These are phyloP conservation scores for Nemotelus nigrinus DNA, from an alignment of 2,888 invertebrate species.

Conservation along the genomic window DNA sequence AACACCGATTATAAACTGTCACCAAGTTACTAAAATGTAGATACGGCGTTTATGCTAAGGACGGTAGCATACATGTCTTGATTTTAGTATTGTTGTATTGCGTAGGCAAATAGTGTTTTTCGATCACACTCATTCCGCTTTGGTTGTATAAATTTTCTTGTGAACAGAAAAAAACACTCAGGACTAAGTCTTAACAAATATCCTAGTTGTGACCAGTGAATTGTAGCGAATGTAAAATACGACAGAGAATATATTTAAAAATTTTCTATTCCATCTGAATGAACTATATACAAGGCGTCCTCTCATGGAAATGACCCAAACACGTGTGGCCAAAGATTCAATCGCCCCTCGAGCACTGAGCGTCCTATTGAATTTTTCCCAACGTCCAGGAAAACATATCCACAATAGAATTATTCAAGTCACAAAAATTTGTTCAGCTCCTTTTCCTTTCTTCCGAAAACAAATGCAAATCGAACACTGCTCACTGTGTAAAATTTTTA, in stretches of 20 bases:
- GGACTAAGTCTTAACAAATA: background rate
- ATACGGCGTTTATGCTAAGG: too few species aligned
- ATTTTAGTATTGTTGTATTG: too few species aligned
- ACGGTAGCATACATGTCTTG: too few species aligned
- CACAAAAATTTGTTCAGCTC: background rate
- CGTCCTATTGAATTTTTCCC: background rate
- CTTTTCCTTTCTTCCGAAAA: background rate
- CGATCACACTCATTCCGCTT: too few species aligned
- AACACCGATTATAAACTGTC: too few species aligned
- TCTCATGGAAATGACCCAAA: constrained; percentile 22
- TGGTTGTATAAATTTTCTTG: too few species aligned
- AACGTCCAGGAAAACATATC: constrained; percentile 4
- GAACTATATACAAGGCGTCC: background rate
- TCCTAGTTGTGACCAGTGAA: constrained; percentile 19
- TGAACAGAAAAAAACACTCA: too few species aligned
- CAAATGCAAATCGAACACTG: constrained; percentile 35
- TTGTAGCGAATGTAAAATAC: constrained; percentile 2
- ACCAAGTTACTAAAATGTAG: too few species aligned
- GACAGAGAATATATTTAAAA: background rate
- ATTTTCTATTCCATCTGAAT: constrained; percentile 11
- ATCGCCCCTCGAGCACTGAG: background rate
- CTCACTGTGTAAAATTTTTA: constrained; percentile 27
- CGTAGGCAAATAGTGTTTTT: too few species aligned
- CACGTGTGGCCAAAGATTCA: constrained; percentile 2
- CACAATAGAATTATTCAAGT: constrained; percentile 17